Base-by-base conservation (phyloP, 23 tunicate genomes). In the Corella eumyota region DNA sequence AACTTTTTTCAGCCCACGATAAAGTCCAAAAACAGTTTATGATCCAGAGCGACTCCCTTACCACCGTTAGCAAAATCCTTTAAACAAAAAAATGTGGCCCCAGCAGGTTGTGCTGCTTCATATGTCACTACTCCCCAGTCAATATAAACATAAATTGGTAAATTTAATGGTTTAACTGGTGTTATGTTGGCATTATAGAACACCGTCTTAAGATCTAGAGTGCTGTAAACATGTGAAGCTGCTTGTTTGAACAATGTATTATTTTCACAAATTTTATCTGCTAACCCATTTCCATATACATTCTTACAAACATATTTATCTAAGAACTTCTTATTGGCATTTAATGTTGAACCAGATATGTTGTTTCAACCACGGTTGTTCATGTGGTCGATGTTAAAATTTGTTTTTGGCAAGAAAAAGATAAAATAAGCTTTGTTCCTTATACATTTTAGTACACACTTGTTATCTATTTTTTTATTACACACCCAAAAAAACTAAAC, bases 41-140 rank as follows among this genome's bases (percentile, higher is more conserved):
- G 20, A 25, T 70, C 36, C 25, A 71, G 31, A 35, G 66, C 47
- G 22, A 62, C 77, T 6, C 62, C 56, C 63, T 78, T 77, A 0
- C 87, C 87, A 21, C 62, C 53, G 6, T 61, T 21, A 21, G 70
- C 52, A 36, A 71, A 71, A 7, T 69, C 70, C 38, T 78, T 78
- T 29, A 78, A 70, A 28, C 77, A 78, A n/a, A 78, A 51, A 62
- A 68, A 78, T 3, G 71, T 78, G 57, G 44, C 52, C 13, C 49
- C 63, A 28, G n/a, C 6, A 23, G 25, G 32, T 21, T 72, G 60
- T 0, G 77, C 64, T 3, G 65, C 77, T 3, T 70, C 77, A 57
- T 61, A 70, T 0, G 90, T 80, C 25, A 74, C 90, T 0, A 83
- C 85, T 0, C 92, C 92, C 84, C 84, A 83, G 36, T 83, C 92